Evolutionary conservation across 1,140 invertebrate species (phyloP).

Genomic region (Hypsibius dujardini): DNA sequence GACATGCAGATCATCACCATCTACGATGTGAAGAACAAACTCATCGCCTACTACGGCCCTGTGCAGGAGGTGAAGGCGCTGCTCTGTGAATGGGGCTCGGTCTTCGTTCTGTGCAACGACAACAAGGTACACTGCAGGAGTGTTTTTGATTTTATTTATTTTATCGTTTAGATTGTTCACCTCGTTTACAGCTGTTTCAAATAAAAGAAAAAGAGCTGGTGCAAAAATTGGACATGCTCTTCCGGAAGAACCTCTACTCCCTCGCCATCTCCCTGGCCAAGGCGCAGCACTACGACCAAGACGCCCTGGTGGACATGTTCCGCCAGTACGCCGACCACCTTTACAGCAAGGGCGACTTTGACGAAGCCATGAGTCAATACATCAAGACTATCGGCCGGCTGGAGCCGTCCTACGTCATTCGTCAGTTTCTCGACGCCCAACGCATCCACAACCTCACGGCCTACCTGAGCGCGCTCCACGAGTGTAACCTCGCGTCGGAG

Average conservation of each 20-base stretch:
- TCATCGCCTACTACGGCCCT: slow-evolving; percentile 63
- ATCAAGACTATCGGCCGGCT: slow-evolving; percentile 79
- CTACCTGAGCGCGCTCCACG: slow-evolving; percentile 72
- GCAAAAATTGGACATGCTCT: slow-evolving; percentile 65
- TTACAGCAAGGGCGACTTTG: slow-evolving; percentile 68
- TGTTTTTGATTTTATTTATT: slow-evolving; percentile 15
- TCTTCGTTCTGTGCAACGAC: slow-evolving; percentile 59
- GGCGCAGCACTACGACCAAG: slow-evolving; percentile 69
- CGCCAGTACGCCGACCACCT: slow-evolving; percentile 82
- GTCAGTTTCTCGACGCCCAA: slow-evolving; percentile 67
- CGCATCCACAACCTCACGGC: slow-evolving; percentile 68
- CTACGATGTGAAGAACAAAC: slow-evolving; percentile 76
- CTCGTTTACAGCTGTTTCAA: slow-evolving; percentile 43
- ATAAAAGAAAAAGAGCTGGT: slow-evolving; percentile 77
- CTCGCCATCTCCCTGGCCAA: slow-evolving; percentile 67
- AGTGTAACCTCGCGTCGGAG: slow-evolving; percentile 60
- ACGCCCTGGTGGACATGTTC: slow-evolving; percentile 70
- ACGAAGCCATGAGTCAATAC: slow-evolving; percentile 76
- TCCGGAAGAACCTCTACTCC: slow-evolving; percentile 84
- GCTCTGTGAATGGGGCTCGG: slow-evolving; percentile 69
- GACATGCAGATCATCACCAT: slow-evolving; percentile 51
- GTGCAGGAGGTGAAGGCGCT: slow-evolving; percentile 57
- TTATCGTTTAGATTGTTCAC: slow-evolving; percentile 12
- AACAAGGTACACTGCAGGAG: slow-evolving; percentile 34
- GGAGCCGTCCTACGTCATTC: slow-evolving; percentile 78